Evolutionary conservation across 1,140 invertebrate species (phyloP).

Genomic region (Scylla paramamosain): DNA sequence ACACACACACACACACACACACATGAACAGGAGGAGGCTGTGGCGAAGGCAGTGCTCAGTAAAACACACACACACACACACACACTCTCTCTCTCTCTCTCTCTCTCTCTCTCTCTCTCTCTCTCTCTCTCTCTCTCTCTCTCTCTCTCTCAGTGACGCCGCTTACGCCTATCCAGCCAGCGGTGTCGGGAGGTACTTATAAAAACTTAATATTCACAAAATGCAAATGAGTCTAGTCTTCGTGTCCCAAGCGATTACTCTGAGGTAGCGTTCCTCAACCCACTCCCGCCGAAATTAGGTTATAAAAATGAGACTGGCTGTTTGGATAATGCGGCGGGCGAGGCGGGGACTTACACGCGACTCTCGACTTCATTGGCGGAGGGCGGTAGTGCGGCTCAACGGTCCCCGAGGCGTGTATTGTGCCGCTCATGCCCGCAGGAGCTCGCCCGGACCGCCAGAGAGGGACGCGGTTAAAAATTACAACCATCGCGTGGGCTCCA

Average conservation of each 20-base stretch:
- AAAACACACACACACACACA: no score
- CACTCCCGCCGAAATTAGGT: conserved; percentile 74
- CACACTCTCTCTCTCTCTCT: no score
- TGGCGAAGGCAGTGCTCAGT: not conserved
- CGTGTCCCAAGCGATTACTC: conserved; percentile 75
- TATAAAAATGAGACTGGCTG: conserved; percentile 75
- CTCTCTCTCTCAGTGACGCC: not conserved
- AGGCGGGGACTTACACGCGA: not conserved
- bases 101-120: no score
- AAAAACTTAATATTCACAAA: conserved; percentile 76
- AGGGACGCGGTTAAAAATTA: conserved; percentile 72
- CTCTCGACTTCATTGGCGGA: not conserved
- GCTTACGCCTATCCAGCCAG: conserved; percentile 59
- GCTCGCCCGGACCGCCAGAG: conserved; percentile 60
- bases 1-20: not conserved
- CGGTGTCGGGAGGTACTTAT: conserved; percentile 73
- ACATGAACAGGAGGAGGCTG: not conserved
- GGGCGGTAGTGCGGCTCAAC: not conserved
- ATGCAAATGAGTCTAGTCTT: conserved; percentile 75
- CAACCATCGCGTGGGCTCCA: conserved; percentile 69
- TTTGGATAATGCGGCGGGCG: conserved; percentile 69
- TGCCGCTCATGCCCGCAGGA: conserved; percentile 56
- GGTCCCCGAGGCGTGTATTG: not conserved
- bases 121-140: not conserved
- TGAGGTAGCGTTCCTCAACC: conserved; percentile 74